A percentile compares a stretch with the other conserved stretches of the same genome.
These are phyloP conservation scores for Meloidogyne hapla DNA, from an alignment of 1,140 invertebrate genomes.

Conservation along the genomic window DNA sequence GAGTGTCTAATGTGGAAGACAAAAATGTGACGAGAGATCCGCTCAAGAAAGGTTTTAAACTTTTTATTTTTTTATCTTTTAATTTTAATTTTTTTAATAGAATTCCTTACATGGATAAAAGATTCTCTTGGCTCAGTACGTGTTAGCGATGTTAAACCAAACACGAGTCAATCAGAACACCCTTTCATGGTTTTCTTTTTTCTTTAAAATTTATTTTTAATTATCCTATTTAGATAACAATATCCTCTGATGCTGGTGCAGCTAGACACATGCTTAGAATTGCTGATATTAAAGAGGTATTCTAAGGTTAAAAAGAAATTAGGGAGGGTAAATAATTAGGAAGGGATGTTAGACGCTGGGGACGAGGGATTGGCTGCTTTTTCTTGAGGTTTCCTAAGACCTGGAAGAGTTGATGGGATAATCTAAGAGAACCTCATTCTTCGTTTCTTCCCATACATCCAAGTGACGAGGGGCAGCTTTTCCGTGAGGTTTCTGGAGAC, in stretches of 20 bases:
- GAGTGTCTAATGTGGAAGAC: conserved; percentile 67
- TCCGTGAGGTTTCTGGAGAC: no score
- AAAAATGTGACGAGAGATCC: conserved; percentile 56
- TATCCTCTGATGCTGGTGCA: conserved; percentile 88
- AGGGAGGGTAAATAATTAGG: no score
- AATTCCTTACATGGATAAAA: conserved; percentile 78
- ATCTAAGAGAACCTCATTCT: no score
- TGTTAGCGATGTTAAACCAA: conserved; percentile 78
- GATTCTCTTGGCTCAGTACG: conserved; percentile 74
- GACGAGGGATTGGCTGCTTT: no score
- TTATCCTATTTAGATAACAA: conserved; percentile 30
- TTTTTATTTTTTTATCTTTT: not conserved
- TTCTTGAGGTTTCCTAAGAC: no score
- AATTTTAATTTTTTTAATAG: conserved; percentile 63
- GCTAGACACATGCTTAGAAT: conserved; percentile 82
- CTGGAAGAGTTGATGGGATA: no score
- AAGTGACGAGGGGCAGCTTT: no score
- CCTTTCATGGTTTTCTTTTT: conserved; percentile 76
- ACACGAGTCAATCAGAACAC: conserved; percentile 79
- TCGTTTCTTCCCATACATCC: no score
- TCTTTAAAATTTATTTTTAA: not conserved
- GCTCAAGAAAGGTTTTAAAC: conserved; percentile 61
- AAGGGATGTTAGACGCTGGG: no score
- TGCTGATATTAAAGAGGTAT: conserved; percentile 75
- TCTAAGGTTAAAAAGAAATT: no score